Base-by-base conservation (phyloP, 2,797 vertebrate species). In the Hyperoplus immaculatus region DNA sequence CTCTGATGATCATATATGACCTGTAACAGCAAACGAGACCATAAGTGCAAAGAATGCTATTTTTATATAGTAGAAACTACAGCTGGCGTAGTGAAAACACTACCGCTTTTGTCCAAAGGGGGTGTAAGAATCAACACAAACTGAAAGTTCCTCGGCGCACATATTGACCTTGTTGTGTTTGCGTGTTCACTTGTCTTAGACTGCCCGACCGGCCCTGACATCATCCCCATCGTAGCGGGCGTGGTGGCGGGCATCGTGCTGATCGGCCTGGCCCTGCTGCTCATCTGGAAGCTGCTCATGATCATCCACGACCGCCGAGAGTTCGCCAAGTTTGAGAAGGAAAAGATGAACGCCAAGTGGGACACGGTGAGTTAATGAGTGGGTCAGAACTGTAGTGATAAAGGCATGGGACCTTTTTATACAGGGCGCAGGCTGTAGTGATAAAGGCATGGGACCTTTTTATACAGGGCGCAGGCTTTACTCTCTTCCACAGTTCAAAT, bases 341-440 rank as follows among this genome's bases (percentile, higher is more conserved):
- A 99, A 90, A 99, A 99, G 90, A 97, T 99, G 98, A 99, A 99
- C 68, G 98, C 98, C 80, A 99, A 98, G 88, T 99, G 98, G 98
- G 98, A 99, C 94, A 95, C 98, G 92, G 98, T 99, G 90, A 96
- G 97, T 69, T 5, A 1, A 49, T 57, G 53, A 10, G 41, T 39
- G 4, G n/a, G 1, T 3, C 15, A 46, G 42, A 41, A 0, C 21
- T 14, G 46, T 8, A n/a, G 55, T 15, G 16, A 39, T 8, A 29
- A 61, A 13, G 10, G 21, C n/a, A 16, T 36, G 9, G 49, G 55
- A 57, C 36, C 36, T 15, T 55, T 15, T 55, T 15, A 54, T 10
- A 6, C 13, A 14, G 10, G 11, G 36, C 29, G 29, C 29, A 29
- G 21, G 21, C 21, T 14, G 46, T 14, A 16, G 55, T 14, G 16